Base-by-base conservation (phyloP, 2,113 vertebrate genomes). In the Lichenostomus cassidix region DNA sequence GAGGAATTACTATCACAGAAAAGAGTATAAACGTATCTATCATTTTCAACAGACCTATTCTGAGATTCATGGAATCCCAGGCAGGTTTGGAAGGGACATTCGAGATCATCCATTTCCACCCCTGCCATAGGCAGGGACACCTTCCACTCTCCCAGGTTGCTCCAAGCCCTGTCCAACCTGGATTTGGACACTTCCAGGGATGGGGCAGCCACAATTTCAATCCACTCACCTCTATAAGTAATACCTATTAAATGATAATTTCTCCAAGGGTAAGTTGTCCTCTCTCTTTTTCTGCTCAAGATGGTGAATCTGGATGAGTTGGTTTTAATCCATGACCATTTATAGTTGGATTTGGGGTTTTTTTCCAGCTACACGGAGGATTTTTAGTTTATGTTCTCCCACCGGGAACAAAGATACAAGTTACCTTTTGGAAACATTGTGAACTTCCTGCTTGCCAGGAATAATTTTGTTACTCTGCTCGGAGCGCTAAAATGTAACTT, bases 341-440 rank as follows among this genome's bases (percentile, higher is more conserved):
- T 68, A 8, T 3, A 15, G 33, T 10, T 37, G 53, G 15, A 14
- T 86, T 56, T 82, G 29, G 39, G 31, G 0, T 5, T 46, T 46
- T 29, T 78, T 70, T 22, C n/a, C 8, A 24, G 1, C 7, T 1
- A 0, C 5, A 0, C 29, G 52, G 33, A 42, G 16, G 17, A 2
- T 75, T n/a, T 75, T 39, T 4, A 3, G 19, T 6, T 1, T 4
- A 0, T 2, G 6, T 7, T 25, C 71, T 60, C 7, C 0, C 10
- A 0, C 1, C 17, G 23, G 21, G 11, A 39, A 4, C 23, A 16
- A 16, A 10, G 16, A 1, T 5, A 2, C 37, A 11, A 5, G 12
- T 62, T 37, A 27, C 71, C 50, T 89, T 89, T 47, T 58, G 7
- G 12, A 31, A 56, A 12, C 23, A 5, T 12, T 7, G 10, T 7